Percentiles rank a stretch among this genome's conserved stretches.
These are phyloP conservation scores for Cyprinodon variegatus DNA, from an alignment of 2,113 vertebrate species.

Conservation along the genomic window DNA sequence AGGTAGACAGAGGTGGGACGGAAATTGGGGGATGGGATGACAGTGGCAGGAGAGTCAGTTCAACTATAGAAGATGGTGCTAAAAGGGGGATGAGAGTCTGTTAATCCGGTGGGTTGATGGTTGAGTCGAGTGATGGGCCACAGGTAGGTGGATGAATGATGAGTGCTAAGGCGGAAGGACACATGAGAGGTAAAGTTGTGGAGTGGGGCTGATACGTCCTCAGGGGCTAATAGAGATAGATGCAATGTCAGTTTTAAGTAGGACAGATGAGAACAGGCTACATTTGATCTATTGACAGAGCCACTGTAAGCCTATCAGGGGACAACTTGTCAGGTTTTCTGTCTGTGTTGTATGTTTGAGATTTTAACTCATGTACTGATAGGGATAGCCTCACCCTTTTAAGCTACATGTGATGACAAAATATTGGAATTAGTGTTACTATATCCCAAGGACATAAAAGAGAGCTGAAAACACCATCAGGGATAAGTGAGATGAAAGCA, in stretches of 20 bases:
- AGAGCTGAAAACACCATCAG: neutral
- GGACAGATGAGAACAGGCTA: conserved; percentile 39
- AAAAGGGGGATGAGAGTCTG: conserved; percentile 72
- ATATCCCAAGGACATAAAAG: neutral
- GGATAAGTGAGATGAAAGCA: no score
- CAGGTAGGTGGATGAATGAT: conserved; percentile 70
- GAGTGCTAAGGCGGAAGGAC: conserved; percentile 55
- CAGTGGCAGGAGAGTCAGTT: conserved; percentile 26
- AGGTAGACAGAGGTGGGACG: conserved; percentile 61
- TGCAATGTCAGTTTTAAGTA: conserved; percentile 62
- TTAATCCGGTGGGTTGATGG: conserved; percentile 48
- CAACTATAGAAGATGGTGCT: conserved; percentile 55
- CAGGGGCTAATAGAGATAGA: conserved; percentile 61
- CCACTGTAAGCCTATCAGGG: conserved; percentile 15
- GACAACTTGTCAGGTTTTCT: conserved; percentile 6
- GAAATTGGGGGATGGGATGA: conserved; percentile 45
- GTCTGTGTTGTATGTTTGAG: neutral
- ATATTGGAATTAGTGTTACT: neutral
- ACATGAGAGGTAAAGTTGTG: conserved; percentile 53
- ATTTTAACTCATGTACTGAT: neutral
- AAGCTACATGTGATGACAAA: neutral
- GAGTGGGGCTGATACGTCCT: conserved; percentile 57
- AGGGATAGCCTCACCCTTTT: neutral
- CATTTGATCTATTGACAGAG: conserved; percentile 45
- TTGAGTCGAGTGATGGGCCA: conserved; percentile 56